Base-by-base conservation (phyloP, 2,113 vertebrate species). In the Elephantulus edwardii region DNA sequence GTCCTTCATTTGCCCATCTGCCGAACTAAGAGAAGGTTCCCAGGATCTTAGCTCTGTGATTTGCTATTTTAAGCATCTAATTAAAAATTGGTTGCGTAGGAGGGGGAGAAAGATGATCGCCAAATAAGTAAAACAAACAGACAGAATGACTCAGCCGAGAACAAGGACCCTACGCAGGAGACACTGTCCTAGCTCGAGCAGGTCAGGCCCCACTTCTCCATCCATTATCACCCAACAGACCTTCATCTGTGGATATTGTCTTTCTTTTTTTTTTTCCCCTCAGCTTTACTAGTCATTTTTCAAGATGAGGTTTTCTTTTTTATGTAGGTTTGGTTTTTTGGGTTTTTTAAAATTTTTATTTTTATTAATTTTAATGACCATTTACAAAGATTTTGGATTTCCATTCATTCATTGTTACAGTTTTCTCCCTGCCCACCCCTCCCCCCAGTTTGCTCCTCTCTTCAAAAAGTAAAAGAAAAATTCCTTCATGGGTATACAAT, bases 191-290 rank as follows among this genome's bases (percentile, higher is more conserved):
- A 81, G 4, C 33, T 68, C 10, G 3, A 13, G 10, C 16, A 44
- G 0, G 0, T 12, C 48, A 44, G 30, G 71, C 28, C 7, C 17
- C 62, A 48, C 5, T 50, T 42, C 84, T 71, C 50, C 7, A n/a
- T 50, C 44, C 56, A 13, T 88, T 79, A 26, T 81, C 44, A 30
- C 24, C 85, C 79, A 30, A 86, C 68, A 4, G 66, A 60, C 20
- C 46, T 38, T 68, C 22, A 24, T 38, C 38, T 38, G 38, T 64
- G 42, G 16, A 17, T 38, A 82, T 86, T 75, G 91, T 46, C 44
- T 92, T 68, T 92, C 38, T 74, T 77, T 92, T 92, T 68, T 92
- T 38, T 74, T 77, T 92, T 78, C n/a, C 40, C 85, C 12, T 60
- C 56, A 88, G 28, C 8, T 14, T 56, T 79, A 12, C 60, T 68